Conservation (phyloP, 2,113 vertebrate genomes). For the Trematomus loennbergii region DNA sequence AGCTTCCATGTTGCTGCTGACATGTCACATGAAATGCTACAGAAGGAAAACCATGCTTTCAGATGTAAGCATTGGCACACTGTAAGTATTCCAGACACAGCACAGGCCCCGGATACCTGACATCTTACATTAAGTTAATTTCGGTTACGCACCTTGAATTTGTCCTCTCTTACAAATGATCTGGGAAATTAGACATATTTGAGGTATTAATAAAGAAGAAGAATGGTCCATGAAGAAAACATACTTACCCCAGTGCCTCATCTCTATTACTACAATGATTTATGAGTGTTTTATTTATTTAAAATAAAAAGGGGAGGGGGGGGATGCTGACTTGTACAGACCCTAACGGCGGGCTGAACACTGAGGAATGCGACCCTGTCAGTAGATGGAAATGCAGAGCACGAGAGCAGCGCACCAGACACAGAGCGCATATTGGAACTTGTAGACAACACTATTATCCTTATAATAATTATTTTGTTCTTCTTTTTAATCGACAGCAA, state of each 20-base stretch:
- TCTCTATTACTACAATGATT: constrained; percentile 7
- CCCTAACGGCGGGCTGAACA: constrained; percentile 45
- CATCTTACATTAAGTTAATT: not conserved
- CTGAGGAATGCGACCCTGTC: constrained; percentile 29
- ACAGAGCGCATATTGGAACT: constrained; percentile 31
- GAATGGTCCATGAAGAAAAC: not conserved
- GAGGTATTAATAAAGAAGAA: not conserved
- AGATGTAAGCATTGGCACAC: not conserved
- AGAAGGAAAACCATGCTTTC: not conserved
- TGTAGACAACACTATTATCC: not conserved
- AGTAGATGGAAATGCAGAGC: constrained; percentile 34
- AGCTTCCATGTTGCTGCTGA: constrained; percentile 6
- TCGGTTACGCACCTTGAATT: not conserved
- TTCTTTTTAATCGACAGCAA: not conserved
- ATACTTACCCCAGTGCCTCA: not conserved
- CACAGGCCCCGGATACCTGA: no score
- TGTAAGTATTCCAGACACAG: not conserved
- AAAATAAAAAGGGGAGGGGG: not conserved
- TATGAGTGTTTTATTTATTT: not conserved
- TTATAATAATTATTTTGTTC: not conserved
- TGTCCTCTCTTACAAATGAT: not conserved
- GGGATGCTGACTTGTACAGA: constrained; percentile 5
- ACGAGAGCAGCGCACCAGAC: constrained; percentile 13
- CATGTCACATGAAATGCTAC: constrained; percentile 18
- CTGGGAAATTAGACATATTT: not conserved